Evolutionary conservation across 2,113 vertebrate genomes (phyloP).

Genomic region (Arenaria interpres): DNA sequence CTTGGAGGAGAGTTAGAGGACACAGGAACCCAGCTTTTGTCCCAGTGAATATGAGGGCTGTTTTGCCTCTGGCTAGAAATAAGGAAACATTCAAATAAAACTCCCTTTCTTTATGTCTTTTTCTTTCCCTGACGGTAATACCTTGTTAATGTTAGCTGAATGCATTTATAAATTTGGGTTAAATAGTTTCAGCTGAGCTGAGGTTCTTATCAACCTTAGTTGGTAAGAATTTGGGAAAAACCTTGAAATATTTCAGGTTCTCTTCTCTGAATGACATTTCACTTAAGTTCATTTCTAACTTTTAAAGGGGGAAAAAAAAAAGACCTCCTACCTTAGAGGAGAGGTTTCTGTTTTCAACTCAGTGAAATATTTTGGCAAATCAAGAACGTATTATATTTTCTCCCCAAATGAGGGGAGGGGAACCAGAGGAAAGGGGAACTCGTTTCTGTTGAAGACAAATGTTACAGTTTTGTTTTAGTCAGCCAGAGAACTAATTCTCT

Average conservation of each 20-base stretch:
- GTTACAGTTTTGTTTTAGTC: not conserved
- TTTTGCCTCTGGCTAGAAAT: constrained; percentile 37
- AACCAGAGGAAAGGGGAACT: not conserved
- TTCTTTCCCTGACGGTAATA: not conserved
- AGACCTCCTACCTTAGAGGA: not conserved
- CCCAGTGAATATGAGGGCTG: not conserved
- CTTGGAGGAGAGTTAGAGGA: not conserved
- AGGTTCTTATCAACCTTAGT: too few species aligned
- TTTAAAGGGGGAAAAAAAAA: not conserved
- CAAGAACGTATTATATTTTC: not conserved
- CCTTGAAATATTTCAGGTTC: constrained; percentile 23
- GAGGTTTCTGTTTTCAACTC: not conserved
- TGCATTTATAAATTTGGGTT: constrained; percentile 13
- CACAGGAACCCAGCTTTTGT: not conserved
- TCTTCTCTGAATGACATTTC: constrained; percentile 14
- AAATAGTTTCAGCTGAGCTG: constrained; percentile 6
- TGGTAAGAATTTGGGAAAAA: constrained; percentile 33
- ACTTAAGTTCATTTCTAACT: not conserved
- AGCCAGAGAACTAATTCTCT: not conserved
- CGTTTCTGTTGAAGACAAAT: not conserved
- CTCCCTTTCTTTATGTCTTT: not conserved
- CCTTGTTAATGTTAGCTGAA: not conserved
- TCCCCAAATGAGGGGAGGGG: not conserved
- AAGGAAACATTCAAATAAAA: constrained; percentile 31
- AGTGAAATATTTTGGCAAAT: not conserved